Conservation (phyloP, 2,888 invertebrate species). For the Scaeva pyrastri region DNA sequence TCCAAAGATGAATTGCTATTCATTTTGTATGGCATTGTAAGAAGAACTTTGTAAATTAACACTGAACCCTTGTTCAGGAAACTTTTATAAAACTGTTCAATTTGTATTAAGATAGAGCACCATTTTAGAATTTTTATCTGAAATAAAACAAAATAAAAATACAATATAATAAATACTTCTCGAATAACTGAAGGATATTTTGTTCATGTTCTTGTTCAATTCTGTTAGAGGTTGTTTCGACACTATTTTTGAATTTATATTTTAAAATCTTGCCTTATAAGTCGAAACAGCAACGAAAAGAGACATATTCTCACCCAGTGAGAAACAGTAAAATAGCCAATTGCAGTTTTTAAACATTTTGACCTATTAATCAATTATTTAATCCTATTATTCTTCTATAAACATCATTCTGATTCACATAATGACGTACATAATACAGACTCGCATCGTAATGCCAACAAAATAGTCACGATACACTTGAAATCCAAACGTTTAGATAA, state of each 20-base stretch:
- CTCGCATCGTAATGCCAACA: not conserved
- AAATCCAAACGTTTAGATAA: slow-evolving; percentile 19
- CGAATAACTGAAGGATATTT: not conserved
- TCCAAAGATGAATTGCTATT: slow-evolving; percentile 81
- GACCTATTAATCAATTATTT: not conserved
- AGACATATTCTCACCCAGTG: no score
- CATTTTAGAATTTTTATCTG: slow-evolving; percentile 49
- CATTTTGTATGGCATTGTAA: slow-evolving; percentile 78
- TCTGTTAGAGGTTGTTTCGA: no score
- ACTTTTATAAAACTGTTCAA: slow-evolving; percentile 20
- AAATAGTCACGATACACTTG: slow-evolving; percentile 16
- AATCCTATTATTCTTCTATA: not conserved
- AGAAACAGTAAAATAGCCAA: not conserved
- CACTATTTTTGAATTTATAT: no score
- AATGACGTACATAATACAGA: no score
- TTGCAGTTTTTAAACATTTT: not conserved
- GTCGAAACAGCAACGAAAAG: not conserved
- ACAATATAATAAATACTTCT: not conserved
- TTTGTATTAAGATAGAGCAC: slow-evolving; percentile 26
- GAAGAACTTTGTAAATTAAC: slow-evolving; percentile 50
- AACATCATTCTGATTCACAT: no score
- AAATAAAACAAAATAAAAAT: slow-evolving; percentile 4
- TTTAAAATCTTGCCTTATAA: no score
- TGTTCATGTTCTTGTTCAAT: no score
- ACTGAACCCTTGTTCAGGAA: slow-evolving; percentile 3